Evolutionary conservation across 2,113 vertebrate species (phyloP), one percentile per base, ranked within the genome.

Genomic region (Eonycteris spelaea): DNA sequence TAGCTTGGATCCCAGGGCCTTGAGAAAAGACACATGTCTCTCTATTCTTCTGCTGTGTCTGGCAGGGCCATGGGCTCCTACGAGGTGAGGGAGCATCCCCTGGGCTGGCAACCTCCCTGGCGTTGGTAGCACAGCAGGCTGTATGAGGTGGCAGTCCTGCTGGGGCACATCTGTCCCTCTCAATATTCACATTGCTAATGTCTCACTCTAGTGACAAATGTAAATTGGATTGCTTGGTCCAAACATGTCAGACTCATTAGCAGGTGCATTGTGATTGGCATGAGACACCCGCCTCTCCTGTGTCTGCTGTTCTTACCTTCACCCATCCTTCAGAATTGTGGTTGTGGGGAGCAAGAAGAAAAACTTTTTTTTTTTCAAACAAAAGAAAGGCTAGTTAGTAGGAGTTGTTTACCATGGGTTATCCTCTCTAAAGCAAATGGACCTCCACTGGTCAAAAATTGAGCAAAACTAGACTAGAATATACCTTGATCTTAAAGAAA

Each of bases 191-290:
- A 91, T 26, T 43, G 80, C 95, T 97, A 24, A 98, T 96, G n/a
- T 96, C 96, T 95, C 88, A 94, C 91, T 97, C 96, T 95, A 30
- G 59, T 94, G 97, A 97, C 90, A 98, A 98, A 97, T 88, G 85
- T 94, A 98, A 97, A 97, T 91, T 35, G 11, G 59, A 53, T 91
- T 94, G 73, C 90, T 45, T 84, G 26, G 30, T 96, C 96, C 94
- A 97, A 97, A 98, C 73, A 97, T 82, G 65, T 97, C 97, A 98
- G 80, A 65, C 95, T 98, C 73, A 89, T 97, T 98, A 97, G 94
- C 94, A 96, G 95, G 90, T 96, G 70, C 0, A 0, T 3, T 65
- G 67, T 55, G 75, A 95, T 35, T 96, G 97, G 86, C 93, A 95
- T 61, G 21, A 53, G 88, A 83, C 7, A 28, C 86, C 13, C 14